A percentile compares a stretch with the other conserved stretches of the same genome.
These are phyloP conservation scores for Hesperia comma DNA, from an alignment of 2,888 invertebrate species.

Conservation along the genomic window DNA sequence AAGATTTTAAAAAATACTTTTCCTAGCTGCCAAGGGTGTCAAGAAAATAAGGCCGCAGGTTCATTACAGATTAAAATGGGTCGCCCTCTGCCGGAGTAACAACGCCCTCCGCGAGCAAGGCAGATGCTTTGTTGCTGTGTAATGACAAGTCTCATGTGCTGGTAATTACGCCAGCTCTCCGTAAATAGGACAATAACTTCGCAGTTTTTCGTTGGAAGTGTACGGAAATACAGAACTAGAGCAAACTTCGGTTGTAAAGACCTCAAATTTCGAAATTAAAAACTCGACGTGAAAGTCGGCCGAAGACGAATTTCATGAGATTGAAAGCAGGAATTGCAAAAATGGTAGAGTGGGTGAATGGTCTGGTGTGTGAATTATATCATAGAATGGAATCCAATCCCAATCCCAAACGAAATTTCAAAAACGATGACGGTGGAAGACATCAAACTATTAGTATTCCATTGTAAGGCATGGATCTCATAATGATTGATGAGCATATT, in stretches of 20 bases:
- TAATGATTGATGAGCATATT: too few relatives aligned
- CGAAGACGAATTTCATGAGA: neutral
- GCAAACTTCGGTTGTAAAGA: neutral
- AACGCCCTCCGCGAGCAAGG: slow-evolving; percentile 20
- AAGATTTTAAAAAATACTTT: slow-evolving; percentile 3
- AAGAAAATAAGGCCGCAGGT: slow-evolving; percentile 32
- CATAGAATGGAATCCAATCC: too few relatives aligned
- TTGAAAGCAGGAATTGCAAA: neutral
- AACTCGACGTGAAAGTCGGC: neutral
- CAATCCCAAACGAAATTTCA: too few relatives aligned
- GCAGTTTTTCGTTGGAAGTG: slow-evolving; percentile 20
- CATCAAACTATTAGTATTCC: too few relatives aligned
- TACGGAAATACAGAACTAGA: neutral
- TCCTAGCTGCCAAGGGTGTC: slow-evolving; percentile 2
- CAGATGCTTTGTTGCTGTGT: slow-evolving; percentile 22
- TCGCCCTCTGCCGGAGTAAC: slow-evolving; percentile 15
- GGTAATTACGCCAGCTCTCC: slow-evolving; percentile 25
- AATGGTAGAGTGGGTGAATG: neutral
- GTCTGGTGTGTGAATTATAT: too few relatives aligned
- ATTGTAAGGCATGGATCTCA: too few relatives aligned
- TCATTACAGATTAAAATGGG: slow-evolving; percentile 33
- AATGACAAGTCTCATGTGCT: slow-evolving; percentile 34
- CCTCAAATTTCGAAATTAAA: neutral
- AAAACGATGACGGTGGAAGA: too few relatives aligned
- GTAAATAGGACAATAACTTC: slow-evolving; percentile 28